Conservation (phyloP, 1,140 invertebrate genomes). For the Helicoverpa zea region DNA sequence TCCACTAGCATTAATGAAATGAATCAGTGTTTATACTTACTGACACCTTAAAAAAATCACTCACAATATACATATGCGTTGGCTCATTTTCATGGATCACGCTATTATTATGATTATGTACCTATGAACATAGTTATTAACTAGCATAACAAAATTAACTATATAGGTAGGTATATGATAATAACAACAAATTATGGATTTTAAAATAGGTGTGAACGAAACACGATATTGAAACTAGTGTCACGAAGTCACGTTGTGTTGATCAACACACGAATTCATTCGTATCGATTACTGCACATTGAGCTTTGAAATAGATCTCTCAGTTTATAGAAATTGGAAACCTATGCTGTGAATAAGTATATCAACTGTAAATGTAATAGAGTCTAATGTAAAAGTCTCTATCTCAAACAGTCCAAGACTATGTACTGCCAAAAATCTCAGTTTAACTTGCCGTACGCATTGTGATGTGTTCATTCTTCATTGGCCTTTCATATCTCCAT, state of each 20-base stretch:
- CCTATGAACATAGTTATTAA: too few relatives aligned
- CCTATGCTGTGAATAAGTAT: not conserved
- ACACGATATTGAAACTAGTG: not conserved
- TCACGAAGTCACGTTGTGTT: slow-evolving; percentile 33
- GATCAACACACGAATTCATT: slow-evolving; percentile 27
- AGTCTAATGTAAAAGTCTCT: not conserved
- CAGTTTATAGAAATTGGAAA: slow-evolving; percentile 31
- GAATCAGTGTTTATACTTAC: too few relatives aligned
- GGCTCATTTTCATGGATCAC: too few relatives aligned
- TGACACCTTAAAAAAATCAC: too few relatives aligned
- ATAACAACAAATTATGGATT: not conserved
- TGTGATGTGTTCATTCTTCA: too few relatives aligned
- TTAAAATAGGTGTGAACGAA: slow-evolving; percentile 18
- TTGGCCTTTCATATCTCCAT: too few relatives aligned
- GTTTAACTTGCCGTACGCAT: too few relatives aligned
- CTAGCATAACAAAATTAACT: not conserved
- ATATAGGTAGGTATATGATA: not conserved
- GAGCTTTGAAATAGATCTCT: slow-evolving; percentile 41
- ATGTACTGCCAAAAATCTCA: too few relatives aligned
- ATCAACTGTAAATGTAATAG: not conserved
- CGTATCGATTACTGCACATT: slow-evolving; percentile 31
- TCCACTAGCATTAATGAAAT: too few relatives aligned
- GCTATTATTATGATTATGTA: too few relatives aligned
- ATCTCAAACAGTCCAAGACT: too few relatives aligned
- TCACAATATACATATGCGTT: too few relatives aligned